These are phyloP conservation scores for Ornithoptera priamus DNA, from an alignment of 2,888 invertebrate species.

Conservation along the genomic window DNA sequence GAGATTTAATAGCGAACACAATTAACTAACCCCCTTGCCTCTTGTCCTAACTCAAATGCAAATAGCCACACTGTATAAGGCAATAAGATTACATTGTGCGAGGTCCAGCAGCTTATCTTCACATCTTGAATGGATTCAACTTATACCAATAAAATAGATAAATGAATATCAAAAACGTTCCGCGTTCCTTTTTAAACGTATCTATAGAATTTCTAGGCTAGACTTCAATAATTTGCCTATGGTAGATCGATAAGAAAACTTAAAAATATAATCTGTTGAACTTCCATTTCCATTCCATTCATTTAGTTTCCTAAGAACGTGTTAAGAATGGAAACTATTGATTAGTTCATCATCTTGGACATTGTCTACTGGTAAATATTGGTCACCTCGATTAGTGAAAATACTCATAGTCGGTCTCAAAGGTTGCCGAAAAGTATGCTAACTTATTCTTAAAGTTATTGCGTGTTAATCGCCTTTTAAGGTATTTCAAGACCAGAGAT, in stretches of 20 bases:
- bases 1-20: constrained; percentile 55
- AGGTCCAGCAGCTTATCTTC: constrained; percentile 66
- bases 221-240: constrained; percentile 44
- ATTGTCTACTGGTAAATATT: no score
- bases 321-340: no score
- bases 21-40: constrained; percentile 58
- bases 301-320: no score
- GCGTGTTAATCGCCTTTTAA: no score
- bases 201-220: constrained; percentile 40
- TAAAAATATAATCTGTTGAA: background rate
- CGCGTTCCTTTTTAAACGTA: constrained; percentile 61
- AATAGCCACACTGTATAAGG: constrained; percentile 72
- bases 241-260: constrained; percentile 48
- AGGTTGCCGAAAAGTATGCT: no score
- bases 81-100: constrained; percentile 78
- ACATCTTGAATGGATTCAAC: constrained; percentile 70
- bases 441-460: no score
- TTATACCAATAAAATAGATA: constrained; percentile 77
- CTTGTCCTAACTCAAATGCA: constrained; percentile 71
- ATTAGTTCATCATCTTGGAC: no score
- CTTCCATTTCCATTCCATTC: background rate
- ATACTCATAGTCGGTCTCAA: no score
- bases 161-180: constrained; percentile 65
- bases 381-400: no score
- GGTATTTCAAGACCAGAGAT: no score